These are phyloP conservation scores for Steatornis caripensis DNA, from an alignment of 2,113 vertebrate genomes.

Conservation along the genomic window DNA sequence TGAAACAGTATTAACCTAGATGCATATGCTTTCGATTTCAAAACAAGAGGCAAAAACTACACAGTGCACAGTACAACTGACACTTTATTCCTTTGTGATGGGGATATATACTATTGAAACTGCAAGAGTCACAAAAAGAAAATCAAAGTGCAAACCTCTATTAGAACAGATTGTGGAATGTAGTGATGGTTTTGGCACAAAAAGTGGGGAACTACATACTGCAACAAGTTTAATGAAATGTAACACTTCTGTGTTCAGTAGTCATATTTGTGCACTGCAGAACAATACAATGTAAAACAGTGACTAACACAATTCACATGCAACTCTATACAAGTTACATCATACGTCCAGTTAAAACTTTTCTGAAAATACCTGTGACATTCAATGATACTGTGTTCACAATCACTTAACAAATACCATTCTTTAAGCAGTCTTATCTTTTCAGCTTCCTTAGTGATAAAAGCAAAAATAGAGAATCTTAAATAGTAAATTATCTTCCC, in stretches of 20 bases:
- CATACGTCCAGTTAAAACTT: slow-evolving; percentile 56
- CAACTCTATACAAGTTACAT: slow-evolving; percentile 63
- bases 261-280: slow-evolving; percentile 55
- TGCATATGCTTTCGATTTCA: not conserved
- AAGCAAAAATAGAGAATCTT: slow-evolving; percentile 42
- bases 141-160: slow-evolving; percentile 55
- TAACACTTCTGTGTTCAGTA: slow-evolving; percentile 46
- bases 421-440: slow-evolving; percentile 20
- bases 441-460: slow-evolving; percentile 42
- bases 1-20: not conserved
- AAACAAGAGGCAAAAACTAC: slow-evolving; percentile 35
- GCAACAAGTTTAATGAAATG: slow-evolving; percentile 41
- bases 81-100: slow-evolving; percentile 75
- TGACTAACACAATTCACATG: slow-evolving; percentile 66
- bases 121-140: slow-evolving; percentile 54
- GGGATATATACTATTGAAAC: slow-evolving; percentile 57
- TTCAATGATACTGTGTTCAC: slow-evolving; percentile 51
- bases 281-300: slow-evolving; percentile 57
- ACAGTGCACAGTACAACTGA: slow-evolving; percentile 58
- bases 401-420: slow-evolving; percentile 48
- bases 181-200: slow-evolving; percentile 74
- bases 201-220: slow-evolving; percentile 44
- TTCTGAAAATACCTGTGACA: slow-evolving; percentile 43
- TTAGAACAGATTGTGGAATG: slow-evolving; percentile 59
- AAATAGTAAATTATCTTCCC: slow-evolving; percentile 15